phyloP scores from a whole-genome alignment of 2,888 invertebrate species.

The Deroplatys truncata region DNA sequence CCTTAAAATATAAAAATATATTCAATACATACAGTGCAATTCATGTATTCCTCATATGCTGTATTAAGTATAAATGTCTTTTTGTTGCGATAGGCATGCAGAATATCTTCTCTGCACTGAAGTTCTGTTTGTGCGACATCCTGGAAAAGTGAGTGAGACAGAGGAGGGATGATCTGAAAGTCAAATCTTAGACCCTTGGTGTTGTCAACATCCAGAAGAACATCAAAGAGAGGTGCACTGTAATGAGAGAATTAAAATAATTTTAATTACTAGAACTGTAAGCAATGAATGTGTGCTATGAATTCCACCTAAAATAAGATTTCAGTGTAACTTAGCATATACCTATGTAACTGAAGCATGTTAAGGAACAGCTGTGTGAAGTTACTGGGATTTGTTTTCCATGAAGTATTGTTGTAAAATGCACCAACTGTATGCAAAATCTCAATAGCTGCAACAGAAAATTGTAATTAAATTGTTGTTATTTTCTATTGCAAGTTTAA shows the following conservation, averaged over 20 bases:
- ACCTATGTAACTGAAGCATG: neutral
- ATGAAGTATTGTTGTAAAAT: neutral
- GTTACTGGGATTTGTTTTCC: neutral
- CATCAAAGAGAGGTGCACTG: conserved; percentile 38
- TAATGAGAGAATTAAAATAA: conserved; percentile 1
- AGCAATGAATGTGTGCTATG: neutral
- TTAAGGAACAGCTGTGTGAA: neutral
- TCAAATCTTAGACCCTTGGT: neutral
- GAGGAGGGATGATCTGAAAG: neutral
- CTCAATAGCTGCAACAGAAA: neutral
- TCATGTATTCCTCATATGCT: neutral
- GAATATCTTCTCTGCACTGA: neutral
- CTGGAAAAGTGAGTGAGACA: neutral
- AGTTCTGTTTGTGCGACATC: neutral
- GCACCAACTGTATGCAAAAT: neutral
- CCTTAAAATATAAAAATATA: neutral
- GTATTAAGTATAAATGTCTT: neutral
- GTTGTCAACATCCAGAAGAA: conserved; percentile 36
- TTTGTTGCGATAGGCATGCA: neutral
- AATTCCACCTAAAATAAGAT: neutral
- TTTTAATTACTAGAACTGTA: neutral
- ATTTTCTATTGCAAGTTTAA: no score
- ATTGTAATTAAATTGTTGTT: no score
- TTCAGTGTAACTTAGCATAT: neutral
- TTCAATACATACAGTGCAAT: neutral